phyloP scores from a whole-genome alignment of 2,888 invertebrate species.

The Mythimna pallens region DNA sequence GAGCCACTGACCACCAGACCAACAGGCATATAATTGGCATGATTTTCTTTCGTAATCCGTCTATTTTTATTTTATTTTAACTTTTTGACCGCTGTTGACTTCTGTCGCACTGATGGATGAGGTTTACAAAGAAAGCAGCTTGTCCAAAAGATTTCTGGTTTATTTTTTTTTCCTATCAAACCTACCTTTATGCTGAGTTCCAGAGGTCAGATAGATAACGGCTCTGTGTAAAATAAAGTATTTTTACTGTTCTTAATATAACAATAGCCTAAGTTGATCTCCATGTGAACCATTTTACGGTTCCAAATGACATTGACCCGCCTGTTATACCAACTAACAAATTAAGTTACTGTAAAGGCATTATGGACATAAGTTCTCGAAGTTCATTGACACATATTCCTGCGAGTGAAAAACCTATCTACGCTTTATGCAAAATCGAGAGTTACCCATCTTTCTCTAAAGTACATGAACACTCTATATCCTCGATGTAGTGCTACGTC shows the following conservation, averaged over 20 bases:
- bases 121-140: too few species aligned
- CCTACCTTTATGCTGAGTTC: too few species aligned
- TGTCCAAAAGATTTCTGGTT: too few species aligned
- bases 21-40: too few species aligned
- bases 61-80: too few species aligned
- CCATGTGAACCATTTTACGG: background rate
- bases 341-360: background rate
- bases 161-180: too few species aligned
- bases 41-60: too few species aligned
- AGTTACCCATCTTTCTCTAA: conserved; percentile 42
- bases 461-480: conserved; percentile 7
- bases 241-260: background rate
- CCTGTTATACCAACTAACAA: background rate
- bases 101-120: too few species aligned
- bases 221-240: background rate
- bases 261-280: background rate
- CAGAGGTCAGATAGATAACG: too few species aligned
- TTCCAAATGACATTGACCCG: conserved; percentile 2
- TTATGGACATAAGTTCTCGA: background rate
- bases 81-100: too few species aligned
- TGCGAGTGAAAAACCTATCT: background rate
- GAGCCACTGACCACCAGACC: too few species aligned
- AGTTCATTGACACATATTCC: background rate
- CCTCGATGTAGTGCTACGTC: conserved; percentile 50
- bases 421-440: conserved; percentile 19